A percentile compares a stretch with the other conserved stretches of the same genome.
Evolutionary conservation across 2,797 vertebrate genomes (phyloP).

Genomic region (Pseudochirops cupreus): DNA sequence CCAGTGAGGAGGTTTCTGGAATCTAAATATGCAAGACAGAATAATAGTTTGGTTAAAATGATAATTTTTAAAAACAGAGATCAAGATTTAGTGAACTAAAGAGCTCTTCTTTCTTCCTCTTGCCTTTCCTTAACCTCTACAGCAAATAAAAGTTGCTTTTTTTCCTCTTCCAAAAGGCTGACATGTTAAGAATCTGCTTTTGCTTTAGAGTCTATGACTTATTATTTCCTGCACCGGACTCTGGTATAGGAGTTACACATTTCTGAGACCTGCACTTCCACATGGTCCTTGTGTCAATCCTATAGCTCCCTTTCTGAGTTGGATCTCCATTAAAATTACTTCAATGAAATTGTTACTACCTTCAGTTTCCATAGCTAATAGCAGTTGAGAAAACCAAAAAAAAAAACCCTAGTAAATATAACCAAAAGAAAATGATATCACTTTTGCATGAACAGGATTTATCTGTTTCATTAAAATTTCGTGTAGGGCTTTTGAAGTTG

Average conservation of each 20-base stretch:
- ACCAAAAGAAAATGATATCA: not conserved
- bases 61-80: constrained; percentile 42
- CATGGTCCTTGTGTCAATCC: constrained; percentile 35
- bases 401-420: not conserved
- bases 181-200: constrained; percentile 20
- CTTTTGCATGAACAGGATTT: not conserved
- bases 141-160: not conserved
- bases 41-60: constrained; percentile 37
- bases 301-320: not conserved
- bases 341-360: not conserved
- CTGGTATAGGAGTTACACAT: constrained; percentile 33
- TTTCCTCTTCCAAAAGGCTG: not conserved
- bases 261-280: constrained; percentile 69
- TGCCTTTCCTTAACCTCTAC: constrained; percentile 22
- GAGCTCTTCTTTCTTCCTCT: not conserved
- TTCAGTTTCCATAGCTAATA: not conserved
- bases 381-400: not conserved
- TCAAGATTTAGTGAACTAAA: constrained; percentile 46
- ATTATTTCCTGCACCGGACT: constrained; percentile 67
- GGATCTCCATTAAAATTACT: not conserved
- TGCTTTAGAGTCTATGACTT: constrained; percentile 47
- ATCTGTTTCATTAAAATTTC: not conserved
- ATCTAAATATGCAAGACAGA: not conserved
- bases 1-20: constrained; percentile 25
- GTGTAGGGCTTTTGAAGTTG: not conserved